A percentile compares a stretch with the other conserved stretches of the same genome.
phyloP scores from a whole-genome alignment of 2,888 invertebrate genomes.

The Creontiades dilutus region DNA sequence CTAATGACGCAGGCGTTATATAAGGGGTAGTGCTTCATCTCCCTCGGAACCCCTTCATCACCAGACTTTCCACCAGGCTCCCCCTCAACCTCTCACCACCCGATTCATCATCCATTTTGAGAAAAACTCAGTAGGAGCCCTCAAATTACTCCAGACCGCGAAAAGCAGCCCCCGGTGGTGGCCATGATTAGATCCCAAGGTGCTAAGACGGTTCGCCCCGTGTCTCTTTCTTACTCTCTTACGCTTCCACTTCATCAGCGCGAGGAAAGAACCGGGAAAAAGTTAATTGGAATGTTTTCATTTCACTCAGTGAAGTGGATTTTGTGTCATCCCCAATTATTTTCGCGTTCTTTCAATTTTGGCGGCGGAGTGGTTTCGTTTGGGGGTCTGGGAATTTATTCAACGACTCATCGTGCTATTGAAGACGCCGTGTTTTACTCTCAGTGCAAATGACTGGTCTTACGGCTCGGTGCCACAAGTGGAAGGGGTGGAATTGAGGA shows the following conservation, averaged over 20 bases:
- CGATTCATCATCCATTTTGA: slow-evolving; percentile 15
- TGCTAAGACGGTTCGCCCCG: background rate
- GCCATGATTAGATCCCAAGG: slow-evolving; percentile 13
- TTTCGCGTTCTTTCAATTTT: slow-evolving; percentile 3
- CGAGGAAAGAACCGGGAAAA: background rate
- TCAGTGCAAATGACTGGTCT: too few relatives aligned
- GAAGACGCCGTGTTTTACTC: too few relatives aligned
- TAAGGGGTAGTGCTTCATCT: too few relatives aligned
- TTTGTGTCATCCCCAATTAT: slow-evolving; percentile 13
- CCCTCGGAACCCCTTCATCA: too few relatives aligned
- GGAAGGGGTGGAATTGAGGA: too few relatives aligned
- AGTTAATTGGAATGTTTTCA: slow-evolving; percentile 38
- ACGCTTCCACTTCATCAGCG: background rate
- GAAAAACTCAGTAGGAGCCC: background rate
- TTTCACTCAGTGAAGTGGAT: background rate
- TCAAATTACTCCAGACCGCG: slow-evolving; percentile 4
- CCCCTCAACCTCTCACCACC: background rate
- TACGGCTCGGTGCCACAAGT: too few relatives aligned
- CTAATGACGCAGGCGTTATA: too few relatives aligned
- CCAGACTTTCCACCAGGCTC: too few relatives aligned
- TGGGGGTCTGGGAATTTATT: too few relatives aligned
- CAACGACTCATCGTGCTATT: too few relatives aligned
- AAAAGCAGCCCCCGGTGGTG: background rate
- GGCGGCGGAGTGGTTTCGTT: background rate
- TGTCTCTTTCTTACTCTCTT: background rate